Evolutionary conservation across 2,888 invertebrate genomes (phyloP).

Genomic region (Taphrorychus bicolor): DNA sequence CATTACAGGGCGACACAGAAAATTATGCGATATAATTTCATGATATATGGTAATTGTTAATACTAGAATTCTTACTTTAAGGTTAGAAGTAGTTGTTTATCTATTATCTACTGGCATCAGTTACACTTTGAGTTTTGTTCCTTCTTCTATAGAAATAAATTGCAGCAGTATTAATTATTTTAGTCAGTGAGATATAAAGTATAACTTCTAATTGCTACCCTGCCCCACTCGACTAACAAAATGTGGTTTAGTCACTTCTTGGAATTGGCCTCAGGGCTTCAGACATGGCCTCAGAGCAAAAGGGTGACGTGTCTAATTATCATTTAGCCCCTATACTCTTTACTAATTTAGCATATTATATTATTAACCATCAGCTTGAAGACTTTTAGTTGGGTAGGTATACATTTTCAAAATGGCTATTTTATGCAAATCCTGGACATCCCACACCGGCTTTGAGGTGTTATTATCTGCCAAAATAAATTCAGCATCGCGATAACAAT

Average conservation of each 20-base stretch:
- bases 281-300: constrained; percentile 1
- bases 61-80: too few species aligned
- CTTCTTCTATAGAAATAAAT: background rate
- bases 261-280: constrained; percentile 29
- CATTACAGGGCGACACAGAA: constrained; percentile 10
- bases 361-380: background rate
- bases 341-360: background rate
- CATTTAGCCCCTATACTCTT: background rate
- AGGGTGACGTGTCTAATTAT: background rate
- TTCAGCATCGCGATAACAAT: constrained; percentile 29
- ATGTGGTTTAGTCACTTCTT: constrained; percentile 33
- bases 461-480: constrained; percentile 34
- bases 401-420: constrained; percentile 8
- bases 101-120: background rate
- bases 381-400: background rate
- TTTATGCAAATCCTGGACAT: constrained; percentile 28
- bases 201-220: constrained; percentile 27
- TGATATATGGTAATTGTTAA: too few species aligned
- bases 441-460: constrained; percentile 23
- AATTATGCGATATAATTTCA: background rate
- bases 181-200: constrained; percentile 32
- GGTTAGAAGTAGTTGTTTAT: background rate
- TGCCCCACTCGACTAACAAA: constrained; percentile 24
- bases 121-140: background rate
- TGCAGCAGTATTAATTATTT: constrained; percentile 9